Evolutionary conservation across 2,113 vertebrate species (phyloP).

Genomic region (Antidorcas marsupialis): DNA sequence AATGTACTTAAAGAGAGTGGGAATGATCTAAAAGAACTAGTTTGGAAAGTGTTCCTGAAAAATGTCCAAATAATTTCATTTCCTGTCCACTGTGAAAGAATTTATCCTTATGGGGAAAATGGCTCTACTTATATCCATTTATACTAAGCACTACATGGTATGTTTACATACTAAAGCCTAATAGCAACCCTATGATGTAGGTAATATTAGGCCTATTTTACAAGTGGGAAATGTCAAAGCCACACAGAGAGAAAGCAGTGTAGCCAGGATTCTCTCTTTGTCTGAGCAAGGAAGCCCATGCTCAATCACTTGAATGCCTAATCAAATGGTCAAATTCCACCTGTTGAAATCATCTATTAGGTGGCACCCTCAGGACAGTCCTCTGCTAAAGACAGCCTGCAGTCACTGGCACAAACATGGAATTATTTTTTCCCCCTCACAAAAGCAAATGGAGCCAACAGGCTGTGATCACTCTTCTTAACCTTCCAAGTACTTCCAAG

Average conservation of each 20-base stretch:
- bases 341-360: background rate
- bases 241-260: background rate
- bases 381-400: background rate
- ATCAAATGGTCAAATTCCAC: background rate
- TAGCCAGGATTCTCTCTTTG: background rate
- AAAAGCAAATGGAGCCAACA: background rate
- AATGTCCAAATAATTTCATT: slow-evolving; percentile 4
- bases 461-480: background rate
- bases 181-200: background rate
- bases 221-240: background rate
- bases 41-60: background rate
- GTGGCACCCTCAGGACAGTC: background rate
- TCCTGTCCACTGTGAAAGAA: background rate
- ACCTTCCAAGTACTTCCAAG: background rate
- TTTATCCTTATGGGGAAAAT: background rate
- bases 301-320: background rate
- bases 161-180: background rate
- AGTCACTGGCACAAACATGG: background rate
- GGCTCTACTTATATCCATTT: background rate
- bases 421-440: background rate
- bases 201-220: background rate
- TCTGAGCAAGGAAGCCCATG: background rate
- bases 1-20: background rate
- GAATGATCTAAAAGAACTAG: background rate
- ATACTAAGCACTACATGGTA: background rate